These are phyloP conservation scores for Luehdorfia chinensis DNA, from an alignment of 1,140 invertebrate genomes.

Conservation along the genomic window DNA sequence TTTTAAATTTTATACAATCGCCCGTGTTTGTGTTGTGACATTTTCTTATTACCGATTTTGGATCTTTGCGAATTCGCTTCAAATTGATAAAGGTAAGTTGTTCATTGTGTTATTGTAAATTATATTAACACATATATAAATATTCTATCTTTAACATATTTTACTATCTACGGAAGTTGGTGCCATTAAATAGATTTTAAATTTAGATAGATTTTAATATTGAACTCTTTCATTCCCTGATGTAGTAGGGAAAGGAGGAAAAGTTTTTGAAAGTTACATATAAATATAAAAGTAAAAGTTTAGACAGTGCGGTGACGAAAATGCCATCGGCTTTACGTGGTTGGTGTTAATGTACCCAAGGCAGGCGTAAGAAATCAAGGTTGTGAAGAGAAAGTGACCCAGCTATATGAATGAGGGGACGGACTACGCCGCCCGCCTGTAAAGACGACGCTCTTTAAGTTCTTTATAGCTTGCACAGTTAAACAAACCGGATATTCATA, in stretches of 20 bases:
- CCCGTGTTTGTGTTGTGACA: too few species aligned
- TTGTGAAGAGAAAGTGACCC: conserved; percentile 67
- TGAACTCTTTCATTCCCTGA: too few species aligned
- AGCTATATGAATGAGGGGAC: conserved; percentile 38
- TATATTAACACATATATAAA: too few species aligned
- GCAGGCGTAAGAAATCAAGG: conserved; percentile 66
- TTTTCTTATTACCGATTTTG: too few species aligned
- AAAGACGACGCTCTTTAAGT: conserved; percentile 24
- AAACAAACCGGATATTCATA: conserved; percentile 19
- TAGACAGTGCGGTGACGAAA: conserved; percentile 49
- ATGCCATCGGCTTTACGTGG: conserved; percentile 48
- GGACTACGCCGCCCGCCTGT: conserved; percentile 21
- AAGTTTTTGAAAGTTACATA: conserved; percentile 43
- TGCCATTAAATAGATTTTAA: too few species aligned
- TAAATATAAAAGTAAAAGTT: conserved; percentile 63
- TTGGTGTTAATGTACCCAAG: conserved; percentile 44
- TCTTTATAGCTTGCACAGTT: conserved; percentile 25
- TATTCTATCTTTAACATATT: too few species aligned
- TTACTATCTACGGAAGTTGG: too few species aligned
- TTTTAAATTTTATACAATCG: conserved; percentile 29
- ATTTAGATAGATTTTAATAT: too few species aligned
- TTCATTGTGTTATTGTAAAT: too few species aligned
- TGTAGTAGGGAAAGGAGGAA: conserved; percentile 24
- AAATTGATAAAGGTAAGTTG: too few species aligned
- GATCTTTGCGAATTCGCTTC: too few species aligned